phyloP scores from a whole-genome alignment of 2,113 vertebrate genomes.

The western clawed frog (Xenopus tropicalis) region UCB_Xtro_10.0 CM004444.2:77389501-77390000 shows the following conservation, averaged over 20 bases:
- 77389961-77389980: conserved; percentile 16
- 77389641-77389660: not conserved
- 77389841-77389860: not conserved
- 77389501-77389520: conserved; percentile 75
- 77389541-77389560: conserved; percentile 84
- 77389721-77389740: conserved; percentile 67
- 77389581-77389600: conserved; percentile 48
- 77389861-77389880: too few relatives aligned
- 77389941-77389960: conserved; percentile 25
- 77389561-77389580: conserved; percentile 86
- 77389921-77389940: conserved; percentile 80
- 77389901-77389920: conserved; percentile 76
- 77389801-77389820: conserved; percentile 76
- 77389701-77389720: conserved; percentile 81
- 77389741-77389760: conserved; percentile 74
- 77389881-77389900: not conserved
- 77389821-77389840: conserved; percentile 70
- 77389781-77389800: conserved; percentile 80
- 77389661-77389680: not conserved
- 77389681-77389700: conserved; percentile 90
- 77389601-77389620: not conserved
- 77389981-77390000: conserved; percentile 53
- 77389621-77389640: not conserved
- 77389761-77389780: conserved; percentile 77
- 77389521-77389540: conserved; percentile 83